Percentiles rank a stretch among this genome's conserved stretches.
These are phyloP conservation scores for Calyptommatus sinebrachiatus DNA, from an alignment of 2,113 vertebrate genomes.

Conservation along the genomic window DNA sequence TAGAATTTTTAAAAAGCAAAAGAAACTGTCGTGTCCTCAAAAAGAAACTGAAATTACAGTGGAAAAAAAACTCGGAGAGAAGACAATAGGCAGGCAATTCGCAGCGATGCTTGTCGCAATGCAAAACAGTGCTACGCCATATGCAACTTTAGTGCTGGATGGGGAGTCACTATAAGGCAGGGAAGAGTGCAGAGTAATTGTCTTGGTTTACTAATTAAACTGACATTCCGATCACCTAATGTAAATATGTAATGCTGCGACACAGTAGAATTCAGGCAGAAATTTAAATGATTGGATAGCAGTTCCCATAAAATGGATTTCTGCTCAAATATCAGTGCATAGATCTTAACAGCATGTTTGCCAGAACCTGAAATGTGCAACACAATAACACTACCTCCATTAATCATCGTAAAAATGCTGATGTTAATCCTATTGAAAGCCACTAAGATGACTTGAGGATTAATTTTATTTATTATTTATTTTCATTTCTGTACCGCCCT, in stretches of 20 bases:
- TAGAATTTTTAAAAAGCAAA: neutral
- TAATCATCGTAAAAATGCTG: neutral
- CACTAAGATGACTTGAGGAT: no score
- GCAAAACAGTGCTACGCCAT: neutral
- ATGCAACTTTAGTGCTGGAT: neutral
- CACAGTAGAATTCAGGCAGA: slow-evolving; percentile 17
- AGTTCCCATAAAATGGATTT: neutral
- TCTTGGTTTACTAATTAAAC: slow-evolving; percentile 55
- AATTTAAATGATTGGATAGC: neutral
- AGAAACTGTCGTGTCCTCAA: neutral
- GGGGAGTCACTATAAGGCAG: slow-evolving; percentile 26
- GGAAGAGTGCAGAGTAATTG: slow-evolving; percentile 7
- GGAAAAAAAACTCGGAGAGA: neutral
- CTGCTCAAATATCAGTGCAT: neutral
- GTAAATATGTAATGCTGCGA: slow-evolving; percentile 7
- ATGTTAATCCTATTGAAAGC: no score
- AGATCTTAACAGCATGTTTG: neutral
- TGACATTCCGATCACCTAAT: slow-evolving; percentile 32
- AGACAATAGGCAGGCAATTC: neutral
- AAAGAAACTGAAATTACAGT: neutral
- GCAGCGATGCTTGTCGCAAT: neutral
- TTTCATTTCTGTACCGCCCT: no score
- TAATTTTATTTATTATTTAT: no score
- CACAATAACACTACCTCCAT: neutral
- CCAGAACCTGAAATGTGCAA: neutral